phyloP scores from a whole-genome alignment of 2,888 invertebrate species.

The Diarsia mendica region DNA sequence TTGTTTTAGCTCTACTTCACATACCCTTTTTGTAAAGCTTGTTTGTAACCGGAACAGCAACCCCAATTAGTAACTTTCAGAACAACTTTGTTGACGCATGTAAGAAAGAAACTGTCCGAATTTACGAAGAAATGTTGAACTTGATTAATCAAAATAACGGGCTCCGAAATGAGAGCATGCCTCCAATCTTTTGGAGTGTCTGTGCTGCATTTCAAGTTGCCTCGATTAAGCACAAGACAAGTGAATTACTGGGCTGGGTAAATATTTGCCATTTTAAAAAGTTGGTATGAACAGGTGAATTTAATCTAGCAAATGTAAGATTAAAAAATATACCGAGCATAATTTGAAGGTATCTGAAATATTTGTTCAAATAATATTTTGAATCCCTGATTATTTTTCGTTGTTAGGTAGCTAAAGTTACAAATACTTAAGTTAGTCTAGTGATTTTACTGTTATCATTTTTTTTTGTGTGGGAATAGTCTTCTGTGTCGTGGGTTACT shows the following conservation, averaged over 20 bases:
- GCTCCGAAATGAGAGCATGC: conserved; percentile 43
- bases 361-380: not conserved
- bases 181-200: conserved; percentile 26
- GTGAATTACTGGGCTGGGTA: conserved; percentile 12
- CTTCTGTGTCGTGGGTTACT: not conserved
- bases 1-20: not conserved
- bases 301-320: not conserved
- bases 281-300: not conserved
- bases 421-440: too few species aligned
- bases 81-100: conserved; percentile 17
- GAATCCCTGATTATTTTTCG: too few species aligned
- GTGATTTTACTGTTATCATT: too few species aligned
- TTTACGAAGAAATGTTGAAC: conserved; percentile 24
- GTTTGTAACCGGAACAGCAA: conserved; percentile 3
- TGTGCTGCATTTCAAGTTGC: conserved; percentile 26
- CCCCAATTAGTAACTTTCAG: conserved; percentile 19
- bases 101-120: conserved; percentile 18
- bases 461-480: not conserved
- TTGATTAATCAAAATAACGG: conserved; percentile 55
- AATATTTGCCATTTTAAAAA: conserved; percentile 9
- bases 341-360: not conserved
- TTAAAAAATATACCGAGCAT: not conserved
- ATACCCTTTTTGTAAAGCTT: conserved; percentile 1
- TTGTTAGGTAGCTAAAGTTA: too few species aligned
- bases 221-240: conserved; percentile 31